These are phyloP conservation scores for Dendrocincla fuliginosa DNA, from an alignment of 2,797 vertebrate genomes.

Conservation along the genomic window DNA sequence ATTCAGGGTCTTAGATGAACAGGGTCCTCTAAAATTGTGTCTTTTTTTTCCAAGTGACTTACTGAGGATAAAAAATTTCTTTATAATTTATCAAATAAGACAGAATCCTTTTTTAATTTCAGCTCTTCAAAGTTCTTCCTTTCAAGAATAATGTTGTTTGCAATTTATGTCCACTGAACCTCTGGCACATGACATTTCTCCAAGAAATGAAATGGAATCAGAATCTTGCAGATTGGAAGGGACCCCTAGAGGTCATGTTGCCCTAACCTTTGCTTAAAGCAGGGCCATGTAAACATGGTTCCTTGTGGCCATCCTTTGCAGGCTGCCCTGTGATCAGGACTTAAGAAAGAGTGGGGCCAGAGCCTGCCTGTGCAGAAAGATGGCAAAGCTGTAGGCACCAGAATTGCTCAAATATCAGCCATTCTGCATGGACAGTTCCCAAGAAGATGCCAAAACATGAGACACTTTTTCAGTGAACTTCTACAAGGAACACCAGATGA, in stretches of 20 bases:
- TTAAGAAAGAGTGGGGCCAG: neutral
- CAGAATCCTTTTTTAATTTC: neutral
- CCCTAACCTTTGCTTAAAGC: neutral
- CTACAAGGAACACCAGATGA: fast-evolving
- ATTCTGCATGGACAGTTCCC: neutral
- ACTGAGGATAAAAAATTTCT: neutral
- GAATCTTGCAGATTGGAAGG: neutral
- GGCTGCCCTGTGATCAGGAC: neutral
- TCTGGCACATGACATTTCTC: neutral
- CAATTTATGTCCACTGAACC: neutral
- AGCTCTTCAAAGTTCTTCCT: neutral
- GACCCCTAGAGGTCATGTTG: neutral
- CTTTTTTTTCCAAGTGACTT: neutral
- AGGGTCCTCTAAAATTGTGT: neutral
- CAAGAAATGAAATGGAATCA: neutral
- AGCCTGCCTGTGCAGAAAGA: neutral
- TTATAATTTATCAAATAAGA: neutral
- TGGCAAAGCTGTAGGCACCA: neutral
- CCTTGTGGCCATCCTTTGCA: neutral
- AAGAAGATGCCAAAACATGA: neutral
- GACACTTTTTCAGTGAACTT: neutral
- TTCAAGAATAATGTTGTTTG: neutral
- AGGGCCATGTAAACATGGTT: neutral
- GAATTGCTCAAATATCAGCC: neutral
- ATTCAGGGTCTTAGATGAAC: neutral